Conservation (phyloP, 2,888 invertebrate species). For the Ernsta delagoae region DNA sequence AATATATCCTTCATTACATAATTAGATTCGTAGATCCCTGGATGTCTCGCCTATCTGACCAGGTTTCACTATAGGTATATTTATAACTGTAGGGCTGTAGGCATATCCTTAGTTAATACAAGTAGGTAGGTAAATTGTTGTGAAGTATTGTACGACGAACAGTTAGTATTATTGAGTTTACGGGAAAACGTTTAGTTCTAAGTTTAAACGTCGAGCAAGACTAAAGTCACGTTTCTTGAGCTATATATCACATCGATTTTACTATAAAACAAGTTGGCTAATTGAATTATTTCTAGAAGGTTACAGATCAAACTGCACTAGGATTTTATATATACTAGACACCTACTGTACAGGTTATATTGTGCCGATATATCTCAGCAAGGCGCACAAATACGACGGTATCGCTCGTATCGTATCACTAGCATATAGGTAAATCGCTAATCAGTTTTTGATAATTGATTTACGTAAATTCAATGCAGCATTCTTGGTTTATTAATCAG, state of each 20-base stretch:
- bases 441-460: slow-evolving; percentile 51
- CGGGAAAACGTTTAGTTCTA: background rate
- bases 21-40: too few relatives aligned
- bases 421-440: slow-evolving; percentile 34
- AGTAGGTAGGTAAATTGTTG: too few relatives aligned
- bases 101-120: too few relatives aligned
- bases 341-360: background rate
- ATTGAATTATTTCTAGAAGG: slow-evolving; percentile 22
- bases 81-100: too few relatives aligned
- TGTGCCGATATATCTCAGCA: background rate
- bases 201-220: background rate
- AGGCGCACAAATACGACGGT: background rate
- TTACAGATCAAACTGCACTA: slow-evolving; percentile 13
- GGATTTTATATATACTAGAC: slow-evolving; percentile 4
- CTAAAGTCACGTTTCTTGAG: background rate
- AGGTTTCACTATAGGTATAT: too few relatives aligned
- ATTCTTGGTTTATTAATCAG: slow-evolving; percentile 38
- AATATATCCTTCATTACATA: too few relatives aligned
- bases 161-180: background rate
- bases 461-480: slow-evolving; percentile 70
- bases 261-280: slow-evolving; percentile 8
- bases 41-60: too few relatives aligned
- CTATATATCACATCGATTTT: background rate
- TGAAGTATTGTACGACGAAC: too few relatives aligned
- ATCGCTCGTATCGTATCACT: slow-evolving; percentile 38